Conservation (phyloP, 1,140 invertebrate genomes). For the Hyposmocoma kahamanoa region DNA sequence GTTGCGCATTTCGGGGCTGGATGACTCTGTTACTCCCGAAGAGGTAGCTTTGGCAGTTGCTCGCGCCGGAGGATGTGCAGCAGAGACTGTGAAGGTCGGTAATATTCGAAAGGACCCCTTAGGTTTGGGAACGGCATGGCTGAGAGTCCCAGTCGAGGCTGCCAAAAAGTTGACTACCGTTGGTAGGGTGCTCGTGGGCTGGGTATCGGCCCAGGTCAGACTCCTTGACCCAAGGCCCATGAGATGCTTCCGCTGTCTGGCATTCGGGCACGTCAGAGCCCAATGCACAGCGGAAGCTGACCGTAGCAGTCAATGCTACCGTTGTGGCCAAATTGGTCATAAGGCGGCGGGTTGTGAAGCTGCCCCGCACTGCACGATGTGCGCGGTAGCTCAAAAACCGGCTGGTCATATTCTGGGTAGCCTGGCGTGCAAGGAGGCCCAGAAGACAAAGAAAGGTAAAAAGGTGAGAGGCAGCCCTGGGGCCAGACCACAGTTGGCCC, state of each 20-base stretch:
- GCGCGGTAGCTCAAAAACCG: neutral
- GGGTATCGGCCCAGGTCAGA: too few species aligned
- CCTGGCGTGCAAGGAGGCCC: neutral
- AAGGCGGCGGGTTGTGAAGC: neutral
- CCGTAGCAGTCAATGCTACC: constrained; percentile 12
- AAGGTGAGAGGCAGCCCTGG: neutral
- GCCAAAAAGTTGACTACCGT: constrained; percentile 7
- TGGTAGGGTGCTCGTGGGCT: too few species aligned
- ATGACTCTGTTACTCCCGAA: too few species aligned
- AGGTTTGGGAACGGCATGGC: too few species aligned
- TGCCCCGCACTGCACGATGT: neutral
- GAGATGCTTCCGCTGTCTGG: constrained; percentile 18
- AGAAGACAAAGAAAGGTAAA: neutral
- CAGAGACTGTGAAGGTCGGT: too few species aligned
- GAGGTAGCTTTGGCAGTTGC: too few species aligned
- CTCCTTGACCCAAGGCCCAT: constrained; percentile 6
- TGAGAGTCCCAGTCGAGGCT: too few species aligned
- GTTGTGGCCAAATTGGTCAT: neutral
- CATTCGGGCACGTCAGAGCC: neutral
- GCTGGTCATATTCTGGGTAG: neutral
- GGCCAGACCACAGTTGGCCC: neutral
- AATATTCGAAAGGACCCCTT: too few species aligned
- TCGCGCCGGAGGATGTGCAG: too few species aligned
- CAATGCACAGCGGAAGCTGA: constrained; percentile 10
- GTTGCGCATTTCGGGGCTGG: too few species aligned